phyloP scores from a whole-genome alignment of 2,797 vertebrate genomes.

The Anguilla obscura region DNA sequence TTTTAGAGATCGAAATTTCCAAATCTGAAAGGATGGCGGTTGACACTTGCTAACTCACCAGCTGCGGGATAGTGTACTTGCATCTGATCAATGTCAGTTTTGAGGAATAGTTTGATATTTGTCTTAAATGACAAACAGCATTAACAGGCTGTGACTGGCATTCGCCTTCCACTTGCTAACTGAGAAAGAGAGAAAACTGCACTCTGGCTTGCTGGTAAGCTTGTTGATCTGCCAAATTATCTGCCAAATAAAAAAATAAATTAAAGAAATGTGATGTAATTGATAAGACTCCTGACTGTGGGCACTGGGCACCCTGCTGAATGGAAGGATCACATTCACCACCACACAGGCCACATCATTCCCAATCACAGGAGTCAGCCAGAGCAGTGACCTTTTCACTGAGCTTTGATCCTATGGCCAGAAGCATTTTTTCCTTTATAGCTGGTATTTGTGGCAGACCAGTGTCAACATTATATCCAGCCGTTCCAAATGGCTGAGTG shows the following conservation, averaged over 20 bases:
- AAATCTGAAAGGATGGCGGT: conserved; percentile 10
- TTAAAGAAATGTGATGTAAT: no score
- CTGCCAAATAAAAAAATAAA: no score
- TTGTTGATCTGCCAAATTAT: not conserved
- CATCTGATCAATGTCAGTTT: not conserved
- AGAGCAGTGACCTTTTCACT: conserved; percentile 1
- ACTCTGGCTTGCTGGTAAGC: not conserved
- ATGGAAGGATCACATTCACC: not conserved
- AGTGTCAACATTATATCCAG: not conserved
- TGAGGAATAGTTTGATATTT: not conserved
- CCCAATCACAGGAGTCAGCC: not conserved
- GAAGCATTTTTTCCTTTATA: not conserved
- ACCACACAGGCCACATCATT: not conserved
- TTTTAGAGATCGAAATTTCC: not conserved
- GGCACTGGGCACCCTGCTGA: not conserved
- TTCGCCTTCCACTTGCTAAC: not conserved
- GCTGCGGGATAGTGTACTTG: not conserved
- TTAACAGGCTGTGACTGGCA: not conserved
- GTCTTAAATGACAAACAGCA: not conserved
- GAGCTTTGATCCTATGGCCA: not conserved
- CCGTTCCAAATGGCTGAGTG: not conserved
- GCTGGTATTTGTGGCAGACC: not conserved
- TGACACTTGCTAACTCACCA: not conserved
- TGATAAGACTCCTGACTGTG: not conserved
- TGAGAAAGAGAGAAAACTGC: not conserved